A percentile compares a stretch with the other conserved stretches of the same genome.
Evolutionary conservation across 2,797 vertebrate genomes (phyloP).

Genomic region (Hyperoplus lanceolatus): DNA sequence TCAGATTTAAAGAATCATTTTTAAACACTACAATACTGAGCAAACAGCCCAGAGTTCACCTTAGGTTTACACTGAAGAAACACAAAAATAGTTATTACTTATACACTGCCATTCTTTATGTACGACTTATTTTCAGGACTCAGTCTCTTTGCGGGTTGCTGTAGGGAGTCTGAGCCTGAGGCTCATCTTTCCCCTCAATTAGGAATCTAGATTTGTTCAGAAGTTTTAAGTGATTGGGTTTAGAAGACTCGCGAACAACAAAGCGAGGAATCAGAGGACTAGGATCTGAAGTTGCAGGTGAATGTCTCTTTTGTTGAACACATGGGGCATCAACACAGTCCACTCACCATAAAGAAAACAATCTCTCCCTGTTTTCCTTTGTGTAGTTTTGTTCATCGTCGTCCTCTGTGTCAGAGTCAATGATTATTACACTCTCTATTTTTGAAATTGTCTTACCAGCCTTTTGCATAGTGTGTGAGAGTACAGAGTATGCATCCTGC

Average conservation of each 20-base stretch:
- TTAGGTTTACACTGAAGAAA: no score
- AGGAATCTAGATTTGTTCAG: not conserved
- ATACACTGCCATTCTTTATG: no score
- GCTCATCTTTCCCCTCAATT: not conserved
- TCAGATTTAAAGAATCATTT: no score
- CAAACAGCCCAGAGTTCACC: no score
- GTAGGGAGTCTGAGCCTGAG: fast-evolving
- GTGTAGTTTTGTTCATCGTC: no score
- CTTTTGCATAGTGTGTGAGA: not conserved
- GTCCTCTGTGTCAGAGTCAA: no score
- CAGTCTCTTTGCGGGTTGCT: not conserved
- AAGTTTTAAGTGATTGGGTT: not conserved
- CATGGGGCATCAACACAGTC: not conserved
- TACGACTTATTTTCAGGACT: no score
- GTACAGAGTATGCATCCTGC: not conserved
- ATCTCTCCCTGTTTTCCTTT: no score
- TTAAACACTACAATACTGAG: no score
- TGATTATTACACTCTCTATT: no score
- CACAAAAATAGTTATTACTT: no score
- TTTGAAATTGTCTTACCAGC: no score
- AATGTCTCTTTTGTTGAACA: not conserved
- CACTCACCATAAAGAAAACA: not conserved
- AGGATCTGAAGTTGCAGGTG: not conserved
- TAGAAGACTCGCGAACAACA: not conserved
- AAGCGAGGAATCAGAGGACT: not conserved